Percentiles rank a stretch among this genome's conserved stretches.
These are phyloP conservation scores for Asbolus verrucosus DNA, from an alignment of 1,140 invertebrate species.

Conservation along the genomic window DNA sequence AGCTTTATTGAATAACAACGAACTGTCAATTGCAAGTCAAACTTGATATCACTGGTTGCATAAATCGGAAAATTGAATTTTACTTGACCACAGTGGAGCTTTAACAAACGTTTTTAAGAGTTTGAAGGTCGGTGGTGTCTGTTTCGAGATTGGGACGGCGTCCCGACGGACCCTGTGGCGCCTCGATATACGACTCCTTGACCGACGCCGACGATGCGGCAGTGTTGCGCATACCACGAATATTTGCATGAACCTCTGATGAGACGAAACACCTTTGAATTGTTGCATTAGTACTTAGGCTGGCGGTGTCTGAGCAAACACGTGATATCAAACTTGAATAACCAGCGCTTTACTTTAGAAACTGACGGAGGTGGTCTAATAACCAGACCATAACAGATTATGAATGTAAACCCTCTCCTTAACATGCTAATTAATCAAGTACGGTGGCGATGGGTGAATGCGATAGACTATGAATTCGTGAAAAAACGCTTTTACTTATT, in stretches of 20 bases:
- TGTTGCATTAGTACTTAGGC: not conserved
- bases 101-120: constrained; percentile 27
- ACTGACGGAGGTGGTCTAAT: too few relatives aligned
- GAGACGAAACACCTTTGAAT: constrained; percentile 10
- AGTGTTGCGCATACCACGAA: constrained; percentile 2
- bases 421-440: too few relatives aligned
- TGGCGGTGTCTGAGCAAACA: too few relatives aligned
- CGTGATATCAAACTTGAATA: too few relatives aligned
- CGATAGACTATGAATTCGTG: not conserved
- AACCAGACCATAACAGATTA: too few relatives aligned
- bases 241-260: constrained; percentile 23
- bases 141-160: constrained; percentile 34
- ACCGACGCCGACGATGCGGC: constrained; percentile 20
- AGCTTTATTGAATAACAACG: too few relatives aligned
- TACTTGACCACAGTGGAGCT: too few relatives aligned
- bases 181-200: constrained; percentile 21
- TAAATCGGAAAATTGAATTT: constrained; percentile 9
- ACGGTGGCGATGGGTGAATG: too few relatives aligned
- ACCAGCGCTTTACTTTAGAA: too few relatives aligned
- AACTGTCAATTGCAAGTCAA: too few relatives aligned
- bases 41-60: not conserved
- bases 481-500: not conserved
- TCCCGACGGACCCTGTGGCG: constrained; percentile 22
- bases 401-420: too few relatives aligned
- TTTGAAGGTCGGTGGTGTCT: constrained; percentile 36